A percentile compares a stretch with the other conserved stretches of the same genome.
These are phyloP conservation scores for Heliopora coerulea DNA, from an alignment of 92 coral and sea anemone species.

Conservation along the genomic window DNA sequence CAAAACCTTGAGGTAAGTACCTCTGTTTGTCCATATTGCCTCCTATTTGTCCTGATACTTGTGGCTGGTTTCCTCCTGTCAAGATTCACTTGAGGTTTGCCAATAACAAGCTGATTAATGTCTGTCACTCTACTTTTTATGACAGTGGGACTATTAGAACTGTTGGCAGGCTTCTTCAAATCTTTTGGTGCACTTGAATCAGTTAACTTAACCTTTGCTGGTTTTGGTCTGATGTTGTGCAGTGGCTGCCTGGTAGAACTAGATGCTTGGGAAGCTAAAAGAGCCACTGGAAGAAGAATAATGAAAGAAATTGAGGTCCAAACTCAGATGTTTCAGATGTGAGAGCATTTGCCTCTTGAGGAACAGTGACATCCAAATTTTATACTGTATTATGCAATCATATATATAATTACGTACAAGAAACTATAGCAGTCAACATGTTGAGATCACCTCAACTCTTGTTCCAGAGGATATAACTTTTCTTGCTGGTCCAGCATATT, in stretches of 20 bases:
- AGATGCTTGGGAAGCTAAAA: conserved; percentile 56
- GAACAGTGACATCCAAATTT: no score
- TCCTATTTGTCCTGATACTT: conserved; percentile 36
- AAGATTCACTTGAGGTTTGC: background rate
- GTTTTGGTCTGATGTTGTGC: conserved; percentile 6
- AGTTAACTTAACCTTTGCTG: conserved; percentile 29
- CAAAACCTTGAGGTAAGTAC: background rate
- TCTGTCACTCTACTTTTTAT: conserved; percentile 18
- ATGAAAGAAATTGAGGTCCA: no score
- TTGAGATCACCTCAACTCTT: no score
- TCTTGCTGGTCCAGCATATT: no score
- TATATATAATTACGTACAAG: no score
- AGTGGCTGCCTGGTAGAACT: conserved; percentile 43
- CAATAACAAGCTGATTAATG: conserved; percentile 5
- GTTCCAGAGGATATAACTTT: no score
- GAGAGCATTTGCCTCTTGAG: no score
- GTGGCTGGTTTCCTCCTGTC: conserved; percentile 9
- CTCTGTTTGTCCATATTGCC: conserved; percentile 16
- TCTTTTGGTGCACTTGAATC: conserved; percentile 10
- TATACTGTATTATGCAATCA: no score
- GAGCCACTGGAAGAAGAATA: conserved; percentile 71
- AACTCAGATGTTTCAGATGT: no score
- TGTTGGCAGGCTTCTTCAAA: conserved; percentile 9
- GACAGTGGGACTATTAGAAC: conserved; percentile 8
- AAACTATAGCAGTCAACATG: no score